Base-by-base conservation (phyloP, 2,888 invertebrate species). In the Caenorhabditis sp. region DNA sequence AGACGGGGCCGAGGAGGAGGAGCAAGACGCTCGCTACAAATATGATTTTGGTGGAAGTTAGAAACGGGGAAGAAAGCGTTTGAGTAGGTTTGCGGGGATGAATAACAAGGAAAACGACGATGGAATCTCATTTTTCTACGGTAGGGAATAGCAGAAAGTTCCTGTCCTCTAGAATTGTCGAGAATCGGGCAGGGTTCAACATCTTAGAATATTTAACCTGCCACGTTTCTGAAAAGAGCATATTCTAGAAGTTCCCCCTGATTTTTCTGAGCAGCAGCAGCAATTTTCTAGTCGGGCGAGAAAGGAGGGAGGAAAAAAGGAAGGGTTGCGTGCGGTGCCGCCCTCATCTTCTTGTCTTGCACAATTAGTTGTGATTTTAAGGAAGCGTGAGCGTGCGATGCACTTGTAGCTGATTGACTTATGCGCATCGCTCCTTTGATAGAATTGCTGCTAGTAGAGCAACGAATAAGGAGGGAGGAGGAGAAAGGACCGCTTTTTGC, bases 401-500 rank as follows among this genome's bases (percentile, higher is more conserved):
- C 75, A 75, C 75, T 75, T 75, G 70, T 75, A 52, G 70, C 75
- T 75, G 75, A 75, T 75, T 75, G 75, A 75, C 75, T 70, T 75
- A 75, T 58, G 75, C 66, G 66, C 74, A 74, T 66, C 74, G 53
- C 59, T 35, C n/a, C 30, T 61, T 70, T 52, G 70, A 70, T 70
- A 59, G 70, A 70, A 70, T 70, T 35, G 59, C 52, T 45, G 41
- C 45, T 52, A 43, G 41, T 20, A 48, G 45, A 59, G 30, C 52
- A 27, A 15, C n/a, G 22, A 27, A 24, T 17, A 24, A 17, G 39
- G n/a, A 27, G 37, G 41, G 59, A 59, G 58, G 52, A 22, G 43
- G 24, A 45, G 65, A 27, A 27, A 24, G 37, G 30, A 30, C n/a
- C 22, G 20, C 11, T 13, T 37, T 17, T 17, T 26, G 41, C 50